Conservation (phyloP, 2,888 invertebrate species). For the Adelognathus sp. region DNA sequence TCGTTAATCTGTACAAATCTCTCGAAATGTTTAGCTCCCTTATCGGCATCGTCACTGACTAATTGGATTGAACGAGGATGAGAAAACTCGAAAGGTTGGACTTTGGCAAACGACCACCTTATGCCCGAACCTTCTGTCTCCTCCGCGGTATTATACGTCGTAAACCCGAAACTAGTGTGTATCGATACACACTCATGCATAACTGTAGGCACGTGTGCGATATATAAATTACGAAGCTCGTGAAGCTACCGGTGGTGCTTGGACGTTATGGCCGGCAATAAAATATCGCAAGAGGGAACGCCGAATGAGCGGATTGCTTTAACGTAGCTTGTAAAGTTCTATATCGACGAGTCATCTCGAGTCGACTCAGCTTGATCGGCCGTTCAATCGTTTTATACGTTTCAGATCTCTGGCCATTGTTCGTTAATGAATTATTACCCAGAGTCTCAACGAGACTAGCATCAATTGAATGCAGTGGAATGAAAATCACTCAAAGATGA, state of each 20-base stretch:
- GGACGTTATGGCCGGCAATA: conserved; percentile 66
- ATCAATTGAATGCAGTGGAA: conserved; percentile 10
- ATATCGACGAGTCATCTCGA: conserved; percentile 13
- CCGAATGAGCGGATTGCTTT: conserved; percentile 60
- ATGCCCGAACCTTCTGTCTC: conserved; percentile 4
- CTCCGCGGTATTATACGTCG: background rate
- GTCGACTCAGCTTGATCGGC: background rate
- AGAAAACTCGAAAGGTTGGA: conserved; percentile 49
- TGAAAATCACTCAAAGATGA: conserved; percentile 14
- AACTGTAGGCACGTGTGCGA: background rate
- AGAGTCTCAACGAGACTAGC: conserved; percentile 7
- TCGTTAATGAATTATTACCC: conserved; percentile 28
- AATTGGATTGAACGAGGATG: conserved; percentile 60
- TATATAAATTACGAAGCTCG: conserved; percentile 50
- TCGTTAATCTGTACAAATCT: too few relatives aligned
- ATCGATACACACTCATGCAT: background rate
- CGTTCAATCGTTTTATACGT: conserved; percentile 44
- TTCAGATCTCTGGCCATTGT: conserved; percentile 12
- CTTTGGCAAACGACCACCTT: conserved; percentile 7
- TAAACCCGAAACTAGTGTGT: background rate
- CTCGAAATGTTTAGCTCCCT: background rate
- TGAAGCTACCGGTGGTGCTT: conserved; percentile 58
- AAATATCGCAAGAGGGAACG: conserved; percentile 65
- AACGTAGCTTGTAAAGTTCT: background rate
- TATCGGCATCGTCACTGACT: background rate